phyloP scores from a whole-genome alignment of 2,797 vertebrate genomes.

The Spinus olivaceus region DNA sequence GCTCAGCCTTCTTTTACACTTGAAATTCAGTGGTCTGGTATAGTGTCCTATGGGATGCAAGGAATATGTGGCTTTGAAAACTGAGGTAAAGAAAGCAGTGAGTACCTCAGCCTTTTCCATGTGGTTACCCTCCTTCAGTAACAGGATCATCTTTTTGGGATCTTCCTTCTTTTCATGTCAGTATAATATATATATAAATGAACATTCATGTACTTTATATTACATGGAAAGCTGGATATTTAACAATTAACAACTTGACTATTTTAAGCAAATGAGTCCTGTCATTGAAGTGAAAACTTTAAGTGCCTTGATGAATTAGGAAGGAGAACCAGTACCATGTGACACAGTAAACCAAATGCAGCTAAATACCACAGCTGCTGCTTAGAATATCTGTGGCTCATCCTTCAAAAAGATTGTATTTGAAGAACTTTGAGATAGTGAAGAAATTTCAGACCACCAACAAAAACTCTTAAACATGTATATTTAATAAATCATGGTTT shows the following conservation, averaged over 20 bases:
- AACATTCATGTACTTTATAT: neutral
- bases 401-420: neutral
- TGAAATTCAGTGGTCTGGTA: neutral
- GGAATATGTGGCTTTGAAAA: neutral
- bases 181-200: neutral
- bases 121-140: neutral
- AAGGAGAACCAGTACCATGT: neutral
- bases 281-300: neutral
- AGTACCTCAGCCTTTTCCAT: neutral
- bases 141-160: neutral
- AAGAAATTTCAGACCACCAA: neutral
- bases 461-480: neutral
- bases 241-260: neutral
- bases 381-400: neutral
- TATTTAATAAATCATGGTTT: neutral
- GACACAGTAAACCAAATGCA: neutral
- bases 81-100: neutral
- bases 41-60: neutral
- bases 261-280: neutral
- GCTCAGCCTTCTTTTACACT: neutral
- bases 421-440: neutral
- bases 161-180: neutral
- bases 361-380: neutral
- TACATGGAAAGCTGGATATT: neutral
- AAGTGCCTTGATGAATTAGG: neutral